Evolutionary conservation across 2,888 invertebrate species (phyloP).

Genomic region (Terebella lapidaria): DNA sequence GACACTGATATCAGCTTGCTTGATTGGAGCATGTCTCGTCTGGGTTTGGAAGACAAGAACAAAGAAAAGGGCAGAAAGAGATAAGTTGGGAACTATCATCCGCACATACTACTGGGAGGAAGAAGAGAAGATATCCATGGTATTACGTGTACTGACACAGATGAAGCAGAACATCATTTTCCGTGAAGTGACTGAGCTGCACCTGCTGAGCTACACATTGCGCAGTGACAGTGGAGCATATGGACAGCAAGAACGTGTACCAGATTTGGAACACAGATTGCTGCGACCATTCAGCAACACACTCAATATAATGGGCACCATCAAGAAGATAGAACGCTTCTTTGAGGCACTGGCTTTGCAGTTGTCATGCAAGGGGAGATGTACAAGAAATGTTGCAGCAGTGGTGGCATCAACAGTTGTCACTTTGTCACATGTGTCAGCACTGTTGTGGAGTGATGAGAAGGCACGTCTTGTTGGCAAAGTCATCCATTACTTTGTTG

Average conservation of each 20-base stretch:
- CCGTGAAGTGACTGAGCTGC: constrained; percentile 24
- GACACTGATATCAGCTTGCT: constrained; percentile 13
- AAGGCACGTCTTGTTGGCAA: constrained; percentile 18
- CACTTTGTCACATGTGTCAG: constrained; percentile 18
- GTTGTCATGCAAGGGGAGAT: constrained; percentile 21
- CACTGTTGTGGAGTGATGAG: constrained; percentile 23
- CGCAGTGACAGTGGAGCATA: constrained; percentile 18
- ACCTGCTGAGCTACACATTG: constrained; percentile 23
- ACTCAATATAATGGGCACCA: constrained; percentile 10
- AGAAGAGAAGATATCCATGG: constrained; percentile 21
- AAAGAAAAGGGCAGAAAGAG: constrained; percentile 21
- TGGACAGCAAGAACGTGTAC: not conserved
- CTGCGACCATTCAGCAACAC: constrained; percentile 8
- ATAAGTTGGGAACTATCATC: constrained; percentile 23
- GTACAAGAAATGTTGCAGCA: constrained; percentile 16
- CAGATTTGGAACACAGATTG: constrained; percentile 1
- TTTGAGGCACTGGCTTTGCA: constrained; percentile 25
- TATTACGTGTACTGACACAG: constrained; percentile 14
- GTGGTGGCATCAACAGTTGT: constrained; percentile 17
- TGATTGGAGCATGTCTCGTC: constrained; percentile 14
- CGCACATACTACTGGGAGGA: constrained; percentile 23
- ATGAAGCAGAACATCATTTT: constrained; percentile 22
- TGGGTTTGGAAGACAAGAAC: constrained; percentile 10
- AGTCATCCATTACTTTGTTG: constrained; percentile 24
- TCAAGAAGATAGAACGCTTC: constrained; percentile 24